phyloP scores from a whole-genome alignment of 2,797 vertebrate species.

The Poliocrania exsul region DNA sequence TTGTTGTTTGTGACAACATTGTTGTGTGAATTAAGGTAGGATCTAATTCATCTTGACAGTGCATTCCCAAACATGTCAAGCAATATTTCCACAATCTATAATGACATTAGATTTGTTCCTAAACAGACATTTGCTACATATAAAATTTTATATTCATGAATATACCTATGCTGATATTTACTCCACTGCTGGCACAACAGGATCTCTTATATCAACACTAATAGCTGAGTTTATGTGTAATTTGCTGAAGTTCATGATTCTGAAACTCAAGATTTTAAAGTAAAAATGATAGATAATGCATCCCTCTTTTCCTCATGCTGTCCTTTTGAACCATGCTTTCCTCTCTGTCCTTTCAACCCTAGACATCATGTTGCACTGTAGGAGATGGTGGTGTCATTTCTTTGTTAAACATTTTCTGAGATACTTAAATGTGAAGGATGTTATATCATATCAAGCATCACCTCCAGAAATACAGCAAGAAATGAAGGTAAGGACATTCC shows the following conservation, averaged over 20 bases:
- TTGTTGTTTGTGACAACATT: rapidly evolving
- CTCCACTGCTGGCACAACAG: not conserved
- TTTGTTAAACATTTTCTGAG: not conserved
- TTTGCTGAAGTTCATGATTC: not conserved
- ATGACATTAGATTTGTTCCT: not conserved
- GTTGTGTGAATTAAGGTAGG: not conserved
- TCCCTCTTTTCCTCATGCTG: not conserved
- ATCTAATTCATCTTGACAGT: not conserved
- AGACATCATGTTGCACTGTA: not conserved
- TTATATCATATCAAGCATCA: not conserved
- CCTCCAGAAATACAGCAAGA: not conserved
- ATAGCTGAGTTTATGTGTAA: not conserved
- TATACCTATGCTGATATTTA: not conserved
- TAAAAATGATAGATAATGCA: not conserved
- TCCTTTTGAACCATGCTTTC: not conserved
- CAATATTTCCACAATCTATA: not conserved
- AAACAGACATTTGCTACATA: not conserved
- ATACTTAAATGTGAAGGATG: not conserved
- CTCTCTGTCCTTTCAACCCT: not conserved
- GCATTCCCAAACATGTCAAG: not conserved
- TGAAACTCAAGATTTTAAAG: not conserved
- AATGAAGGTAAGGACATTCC: not conserved
- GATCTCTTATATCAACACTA: not conserved
- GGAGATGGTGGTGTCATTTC: not conserved
- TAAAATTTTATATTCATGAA: not conserved